These are phyloP conservation scores for Harlomillsia oculata DNA, from an alignment of 1,140 invertebrate genomes.

Conservation along the genomic window DNA sequence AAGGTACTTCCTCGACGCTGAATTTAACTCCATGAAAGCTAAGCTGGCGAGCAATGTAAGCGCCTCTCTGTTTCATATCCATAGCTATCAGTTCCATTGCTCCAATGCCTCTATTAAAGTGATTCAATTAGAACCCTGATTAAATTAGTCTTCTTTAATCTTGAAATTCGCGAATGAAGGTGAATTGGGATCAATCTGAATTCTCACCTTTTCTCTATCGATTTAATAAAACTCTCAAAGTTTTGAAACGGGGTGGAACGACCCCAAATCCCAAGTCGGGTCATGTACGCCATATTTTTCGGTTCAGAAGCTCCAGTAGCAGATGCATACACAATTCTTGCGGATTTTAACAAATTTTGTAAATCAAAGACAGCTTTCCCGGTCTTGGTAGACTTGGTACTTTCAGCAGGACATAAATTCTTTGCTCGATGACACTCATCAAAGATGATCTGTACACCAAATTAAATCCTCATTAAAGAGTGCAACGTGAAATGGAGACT, in stretches of 20 bases:
- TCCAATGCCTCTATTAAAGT: constrained; percentile 91
- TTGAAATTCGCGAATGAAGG: no score
- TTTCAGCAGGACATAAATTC: constrained; percentile 94
- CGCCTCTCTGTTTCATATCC: constrained; percentile 98
- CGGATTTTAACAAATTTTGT: constrained; percentile 89
- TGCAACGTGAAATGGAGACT: no score
- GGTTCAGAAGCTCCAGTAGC: constrained; percentile 97
- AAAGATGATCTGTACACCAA: constrained; percentile 64
- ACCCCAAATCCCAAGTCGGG: constrained; percentile 93
- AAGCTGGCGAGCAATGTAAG: constrained; percentile 96
- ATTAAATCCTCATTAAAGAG: background rate
- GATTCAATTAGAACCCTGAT: no score
- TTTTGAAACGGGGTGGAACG: constrained; percentile 85
- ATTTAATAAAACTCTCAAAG: constrained; percentile 89
- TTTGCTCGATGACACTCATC: constrained; percentile 99
- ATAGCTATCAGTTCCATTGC: constrained; percentile 99
- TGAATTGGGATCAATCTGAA: no score
- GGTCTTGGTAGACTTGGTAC: constrained; percentile 84
- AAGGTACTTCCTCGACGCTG: constrained; percentile 91
- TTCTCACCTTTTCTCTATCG: constrained; percentile 92
- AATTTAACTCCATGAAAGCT: constrained; percentile 96
- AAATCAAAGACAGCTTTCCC: constrained; percentile 87
- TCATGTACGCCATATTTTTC: constrained; percentile 99
- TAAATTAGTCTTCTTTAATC: no score
- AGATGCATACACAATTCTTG: constrained; percentile 92